A percentile compares a stretch with the other conserved stretches of the same genome.
These are phyloP conservation scores for Mystacides longicornis DNA, from an alignment of 2,888 invertebrate genomes.

Conservation along the genomic window DNA sequence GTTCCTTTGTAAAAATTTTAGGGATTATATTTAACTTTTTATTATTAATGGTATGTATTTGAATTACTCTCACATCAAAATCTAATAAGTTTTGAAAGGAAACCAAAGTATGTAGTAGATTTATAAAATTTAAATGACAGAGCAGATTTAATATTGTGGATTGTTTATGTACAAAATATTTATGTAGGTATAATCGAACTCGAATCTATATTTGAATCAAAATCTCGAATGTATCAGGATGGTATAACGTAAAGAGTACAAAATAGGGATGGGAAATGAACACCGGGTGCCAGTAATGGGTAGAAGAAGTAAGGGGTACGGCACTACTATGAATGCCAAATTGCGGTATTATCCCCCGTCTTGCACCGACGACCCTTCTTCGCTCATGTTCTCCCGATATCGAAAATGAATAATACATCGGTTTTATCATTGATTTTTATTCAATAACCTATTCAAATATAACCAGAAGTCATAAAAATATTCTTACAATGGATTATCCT, in stretches of 20 bases:
- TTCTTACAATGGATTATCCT: slow-evolving; percentile 2
- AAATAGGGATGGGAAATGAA: slow-evolving; percentile 2
- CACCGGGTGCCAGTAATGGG: slow-evolving; percentile 1
- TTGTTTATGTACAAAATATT: no score
- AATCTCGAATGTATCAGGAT: background rate
- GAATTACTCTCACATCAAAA: no score
- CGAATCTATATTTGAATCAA: background rate
- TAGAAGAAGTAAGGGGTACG: background rate
- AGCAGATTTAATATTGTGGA: no score
- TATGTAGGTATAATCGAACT: no score
- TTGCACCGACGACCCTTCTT: slow-evolving; percentile 1
- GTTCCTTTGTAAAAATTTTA: no score
- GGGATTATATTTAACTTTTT: no score
- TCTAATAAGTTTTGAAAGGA: no score
- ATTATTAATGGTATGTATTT: no score
- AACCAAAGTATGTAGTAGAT: no score
- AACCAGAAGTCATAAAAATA: slow-evolving; percentile 2
- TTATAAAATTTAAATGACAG: no score
- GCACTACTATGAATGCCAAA: slow-evolving; percentile 1
- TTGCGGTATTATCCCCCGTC: background rate
- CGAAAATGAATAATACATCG: slow-evolving; percentile 2
- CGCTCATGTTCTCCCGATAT: slow-evolving; percentile 1
- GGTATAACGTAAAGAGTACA: background rate
- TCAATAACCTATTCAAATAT: slow-evolving; percentile 2
- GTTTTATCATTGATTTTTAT: slow-evolving; percentile 2